A percentile compares a stretch with the other conserved stretches of the same genome.
Evolutionary conservation across 2,113 vertebrate genomes (phyloP).

Genomic region (Scytalopus superciliaris): DNA sequence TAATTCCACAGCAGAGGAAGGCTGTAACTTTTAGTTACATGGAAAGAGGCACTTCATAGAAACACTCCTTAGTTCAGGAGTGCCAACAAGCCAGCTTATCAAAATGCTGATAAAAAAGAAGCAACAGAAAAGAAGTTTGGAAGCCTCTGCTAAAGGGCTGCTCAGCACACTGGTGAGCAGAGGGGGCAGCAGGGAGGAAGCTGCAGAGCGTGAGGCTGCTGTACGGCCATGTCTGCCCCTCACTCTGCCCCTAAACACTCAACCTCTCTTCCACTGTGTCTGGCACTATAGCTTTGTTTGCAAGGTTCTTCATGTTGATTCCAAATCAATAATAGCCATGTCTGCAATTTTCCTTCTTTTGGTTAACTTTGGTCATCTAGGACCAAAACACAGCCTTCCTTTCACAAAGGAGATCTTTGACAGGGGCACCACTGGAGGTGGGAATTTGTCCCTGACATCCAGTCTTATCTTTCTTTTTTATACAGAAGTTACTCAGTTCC

Average conservation of each 20-base stretch:
- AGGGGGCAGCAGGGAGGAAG: neutral
- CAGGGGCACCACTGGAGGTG: neutral
- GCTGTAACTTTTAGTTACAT: slow-evolving; percentile 6
- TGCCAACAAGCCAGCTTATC: neutral
- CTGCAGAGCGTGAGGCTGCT: neutral
- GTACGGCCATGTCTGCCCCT: accelerated
- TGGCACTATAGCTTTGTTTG: neutral
- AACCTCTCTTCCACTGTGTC: neutral
- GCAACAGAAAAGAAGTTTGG: neutral
- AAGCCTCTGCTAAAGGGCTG: neutral
- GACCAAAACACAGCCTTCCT: neutral
- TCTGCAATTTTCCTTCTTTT: neutral
- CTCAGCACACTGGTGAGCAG: accelerated
- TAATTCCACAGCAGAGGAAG: slow-evolving; percentile 11
- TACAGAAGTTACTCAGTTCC: neutral
- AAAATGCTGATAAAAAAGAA: slow-evolving; percentile 32
- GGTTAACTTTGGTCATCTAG: neutral
- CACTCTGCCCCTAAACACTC: neutral
- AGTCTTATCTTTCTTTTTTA: neutral
- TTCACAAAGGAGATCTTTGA: neutral
- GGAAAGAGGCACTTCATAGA: neutral
- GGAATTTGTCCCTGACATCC: neutral
- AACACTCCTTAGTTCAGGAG: slow-evolving; percentile 25
- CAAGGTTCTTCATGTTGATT: neutral
- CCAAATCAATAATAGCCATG: neutral